These are phyloP conservation scores for Entomyzon cyanotis DNA, from an alignment of 2,113 vertebrate genomes.

Conservation along the genomic window DNA sequence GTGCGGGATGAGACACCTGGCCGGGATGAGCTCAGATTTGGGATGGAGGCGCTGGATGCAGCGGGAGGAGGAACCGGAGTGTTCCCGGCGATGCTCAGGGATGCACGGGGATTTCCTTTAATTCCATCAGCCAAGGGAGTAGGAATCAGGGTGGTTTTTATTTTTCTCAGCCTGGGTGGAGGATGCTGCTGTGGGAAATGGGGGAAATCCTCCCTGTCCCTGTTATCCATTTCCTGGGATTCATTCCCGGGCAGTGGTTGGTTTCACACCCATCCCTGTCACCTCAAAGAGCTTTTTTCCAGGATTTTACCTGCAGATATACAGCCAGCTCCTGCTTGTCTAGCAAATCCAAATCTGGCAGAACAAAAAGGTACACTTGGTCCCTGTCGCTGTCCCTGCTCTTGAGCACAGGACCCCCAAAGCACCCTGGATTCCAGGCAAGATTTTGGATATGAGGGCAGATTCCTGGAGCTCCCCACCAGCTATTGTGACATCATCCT, in stretches of 20 bases:
- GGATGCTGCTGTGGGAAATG: background rate
- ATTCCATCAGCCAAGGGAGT: no score
- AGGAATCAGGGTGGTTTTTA: rapidly evolving
- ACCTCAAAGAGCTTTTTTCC: background rate
- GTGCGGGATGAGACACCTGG: no score
- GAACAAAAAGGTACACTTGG: background rate
- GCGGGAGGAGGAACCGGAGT: rapidly evolving
- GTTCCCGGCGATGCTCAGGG: rapidly evolving
- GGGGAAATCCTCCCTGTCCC: background rate
- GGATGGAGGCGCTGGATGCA: no score
- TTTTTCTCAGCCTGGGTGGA: background rate
- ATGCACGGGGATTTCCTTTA: background rate
- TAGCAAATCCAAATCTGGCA: background rate
- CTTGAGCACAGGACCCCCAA: background rate
- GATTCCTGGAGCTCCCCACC: background rate
- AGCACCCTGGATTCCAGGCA: rapidly evolving
- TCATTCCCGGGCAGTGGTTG: rapidly evolving
- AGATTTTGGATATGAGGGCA: background rate
- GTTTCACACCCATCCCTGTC: background rate
- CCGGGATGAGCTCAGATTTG: no score
- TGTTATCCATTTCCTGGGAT: rapidly evolving
- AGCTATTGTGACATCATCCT: background rate
- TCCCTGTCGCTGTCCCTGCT: rapidly evolving
- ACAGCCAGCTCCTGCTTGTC: background rate
- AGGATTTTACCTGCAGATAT: background rate